Base-by-base conservation (phyloP, 2,113 vertebrate genomes). In the Conger conger region DNA sequence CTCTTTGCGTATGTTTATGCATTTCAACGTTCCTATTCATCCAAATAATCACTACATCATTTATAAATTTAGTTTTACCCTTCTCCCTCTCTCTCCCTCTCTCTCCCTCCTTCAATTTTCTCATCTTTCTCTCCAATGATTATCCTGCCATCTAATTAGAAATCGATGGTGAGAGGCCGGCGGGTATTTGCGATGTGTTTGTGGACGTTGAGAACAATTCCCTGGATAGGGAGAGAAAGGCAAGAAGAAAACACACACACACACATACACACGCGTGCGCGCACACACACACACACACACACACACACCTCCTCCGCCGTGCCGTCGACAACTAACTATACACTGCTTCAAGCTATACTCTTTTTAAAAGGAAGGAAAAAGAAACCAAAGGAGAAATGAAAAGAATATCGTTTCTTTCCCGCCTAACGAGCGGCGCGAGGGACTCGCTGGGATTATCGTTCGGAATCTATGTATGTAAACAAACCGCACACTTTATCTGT, bases 151-250 rank as follows among this genome's bases (percentile, higher is more conserved):
- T 93, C 95, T 96, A 96, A 96, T 96, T 96, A 95, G 95, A 96
- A 97, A 96, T 97, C 96, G 92, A 96, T 97, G 94, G 88, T 84
- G 93, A 91, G 90, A 93, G 93, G 93, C 95, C 95, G 93, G 91
- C 91, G 95, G 95, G 95, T 95, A 94, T 95, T 95, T 96, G 95
- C 96, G 93, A 93, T 95, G 95, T 94, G 95, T 95, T 94, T 96
- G 95, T 96, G 95, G 95, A 96, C 94, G 95, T 93, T 95, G 95
- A 95, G 93, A 94, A 95, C 94, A 95, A 95, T 94, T 94, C 95
- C 95, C 93, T 89, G 92, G 94, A 94, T 92, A 93, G 91, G 91
- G 87, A 88, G 57, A 91, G 87, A 91, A 89, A 87, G 92, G 90
- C 89, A 78, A 88, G 77, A 83, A 87, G 63, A 92, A 89, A 90